phyloP scores from a whole-genome alignment of 2,888 invertebrate species.

The Agrypnus murinus region DNA sequence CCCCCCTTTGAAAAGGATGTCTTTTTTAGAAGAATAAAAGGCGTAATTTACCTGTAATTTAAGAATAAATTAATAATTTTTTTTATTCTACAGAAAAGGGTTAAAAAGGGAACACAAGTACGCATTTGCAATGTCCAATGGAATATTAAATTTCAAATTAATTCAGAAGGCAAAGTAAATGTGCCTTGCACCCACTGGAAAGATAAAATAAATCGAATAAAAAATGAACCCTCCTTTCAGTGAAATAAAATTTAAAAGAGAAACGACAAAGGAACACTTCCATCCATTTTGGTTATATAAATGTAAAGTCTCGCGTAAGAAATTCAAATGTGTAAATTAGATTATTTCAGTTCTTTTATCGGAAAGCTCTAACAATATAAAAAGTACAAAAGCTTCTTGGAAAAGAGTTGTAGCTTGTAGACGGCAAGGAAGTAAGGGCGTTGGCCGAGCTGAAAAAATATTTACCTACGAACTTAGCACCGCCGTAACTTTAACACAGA shows the following conservation, averaged over 20 bases:
- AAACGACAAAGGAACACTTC: slow-evolving; percentile 68
- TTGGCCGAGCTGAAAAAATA: slow-evolving; percentile 59
- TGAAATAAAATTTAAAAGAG: slow-evolving; percentile 67
- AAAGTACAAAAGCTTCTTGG: slow-evolving; percentile 65
- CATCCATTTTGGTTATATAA: slow-evolving; percentile 69
- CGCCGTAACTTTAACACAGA: slow-evolving; percentile 55
- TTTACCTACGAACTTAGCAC: slow-evolving; percentile 65
- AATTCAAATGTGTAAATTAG: slow-evolving; percentile 71
- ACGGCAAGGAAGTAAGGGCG: slow-evolving; percentile 49
- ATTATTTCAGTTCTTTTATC: slow-evolving; percentile 70
- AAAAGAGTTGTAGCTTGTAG: slow-evolving; percentile 63
- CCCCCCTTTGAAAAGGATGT: not conserved
- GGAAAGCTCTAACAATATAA: slow-evolving; percentile 68
- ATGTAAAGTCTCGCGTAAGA: slow-evolving; percentile 69
- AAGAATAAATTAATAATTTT: slow-evolving; percentile 42
- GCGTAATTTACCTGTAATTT: slow-evolving; percentile 38
- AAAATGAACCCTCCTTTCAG: slow-evolving; percentile 62
- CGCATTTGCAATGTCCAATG: slow-evolving; percentile 46
- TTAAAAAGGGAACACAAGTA: slow-evolving; percentile 41
- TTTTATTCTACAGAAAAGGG: slow-evolving; percentile 31
- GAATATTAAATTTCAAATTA: slow-evolving; percentile 53
- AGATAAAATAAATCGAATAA: slow-evolving; percentile 67
- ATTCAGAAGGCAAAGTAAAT: slow-evolving; percentile 51
- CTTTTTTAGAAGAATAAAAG: not conserved
- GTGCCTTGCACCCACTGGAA: slow-evolving; percentile 51